Evolutionary conservation across 2,888 invertebrate genomes (phyloP).

Genomic region (Drosophila infuscata): DNA sequence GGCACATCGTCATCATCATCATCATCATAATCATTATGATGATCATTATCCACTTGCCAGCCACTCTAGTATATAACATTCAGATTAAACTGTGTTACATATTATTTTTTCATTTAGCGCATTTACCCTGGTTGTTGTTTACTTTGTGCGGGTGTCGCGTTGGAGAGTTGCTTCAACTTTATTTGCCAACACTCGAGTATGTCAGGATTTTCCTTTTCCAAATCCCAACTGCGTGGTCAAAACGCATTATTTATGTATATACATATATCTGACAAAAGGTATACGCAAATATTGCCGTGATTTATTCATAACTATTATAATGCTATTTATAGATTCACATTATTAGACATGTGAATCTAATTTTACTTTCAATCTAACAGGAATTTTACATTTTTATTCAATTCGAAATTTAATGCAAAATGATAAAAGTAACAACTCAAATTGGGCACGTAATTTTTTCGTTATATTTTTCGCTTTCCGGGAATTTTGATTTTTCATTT

Average conservation of each 20-base stretch:
- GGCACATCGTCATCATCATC: conserved; percentile 47
- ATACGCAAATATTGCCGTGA: not conserved
- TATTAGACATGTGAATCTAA: too few relatives aligned
- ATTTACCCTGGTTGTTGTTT: conserved; percentile 34
- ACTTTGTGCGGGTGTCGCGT: conserved; percentile 20
- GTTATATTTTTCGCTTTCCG: not conserved
- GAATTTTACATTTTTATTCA: not conserved
- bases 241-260: not conserved
- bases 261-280: not conserved
- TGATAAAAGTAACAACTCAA: not conserved
- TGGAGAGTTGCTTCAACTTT: conserved; percentile 27
- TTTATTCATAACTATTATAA: not conserved
- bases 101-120: conserved; percentile 77
- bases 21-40: conserved; percentile 36
- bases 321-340: not conserved
- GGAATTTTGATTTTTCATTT: not conserved
- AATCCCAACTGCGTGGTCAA: conserved; percentile 26
- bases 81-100: conserved; percentile 67
- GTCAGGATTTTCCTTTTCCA: conserved; percentile 48
- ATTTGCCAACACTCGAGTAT: conserved; percentile 25
- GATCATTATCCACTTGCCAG: conserved; percentile 51
- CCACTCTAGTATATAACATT: conserved; percentile 52
- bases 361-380: not conserved
- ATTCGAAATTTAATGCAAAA: not conserved
- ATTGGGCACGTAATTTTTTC: not conserved